Conservation (phyloP, 2,888 invertebrate species). For the Galeopsomyia nigrocyanea region DNA sequence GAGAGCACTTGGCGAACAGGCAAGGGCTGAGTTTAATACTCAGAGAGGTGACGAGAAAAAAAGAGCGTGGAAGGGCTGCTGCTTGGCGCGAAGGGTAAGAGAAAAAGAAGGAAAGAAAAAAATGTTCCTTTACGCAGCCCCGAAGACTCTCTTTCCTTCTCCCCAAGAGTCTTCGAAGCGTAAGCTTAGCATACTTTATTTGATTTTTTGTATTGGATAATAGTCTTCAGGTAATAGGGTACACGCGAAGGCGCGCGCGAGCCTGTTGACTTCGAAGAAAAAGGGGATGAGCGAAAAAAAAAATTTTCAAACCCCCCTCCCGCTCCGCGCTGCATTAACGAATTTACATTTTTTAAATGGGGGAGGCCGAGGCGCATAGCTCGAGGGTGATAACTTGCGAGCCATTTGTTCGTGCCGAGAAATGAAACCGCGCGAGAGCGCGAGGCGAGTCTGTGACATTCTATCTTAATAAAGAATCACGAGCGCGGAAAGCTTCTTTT, state of each 20-base stretch:
- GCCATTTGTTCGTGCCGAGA: conserved; percentile 65
- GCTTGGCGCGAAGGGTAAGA: conserved; percentile 21
- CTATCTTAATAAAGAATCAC: conserved; percentile 66
- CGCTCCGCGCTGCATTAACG: conserved; percentile 64
- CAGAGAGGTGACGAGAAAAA: no score
- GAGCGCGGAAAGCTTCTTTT: conserved; percentile 56
- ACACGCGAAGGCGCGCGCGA: conserved; percentile 45
- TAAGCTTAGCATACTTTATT: conserved; percentile 68
- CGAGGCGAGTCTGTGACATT: conserved; percentile 56
- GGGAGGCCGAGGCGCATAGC: conserved; percentile 54
- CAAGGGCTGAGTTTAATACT: no score
- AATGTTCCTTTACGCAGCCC: conserved; percentile 49
- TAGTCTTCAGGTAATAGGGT: conserved; percentile 68
- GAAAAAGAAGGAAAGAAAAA: conserved; percentile 9
- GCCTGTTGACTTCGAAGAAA: conserved; percentile 16
- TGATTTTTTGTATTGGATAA: conserved; percentile 69
- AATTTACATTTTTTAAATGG: conserved; percentile 70
- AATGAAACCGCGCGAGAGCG: conserved; percentile 59
- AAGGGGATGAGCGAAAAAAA: conserved; percentile 46
- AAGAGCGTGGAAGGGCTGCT: conserved; percentile 2
- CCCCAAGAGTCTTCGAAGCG: conserved; percentile 60
- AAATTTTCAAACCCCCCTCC: conserved; percentile 62
- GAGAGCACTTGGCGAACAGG: no score
- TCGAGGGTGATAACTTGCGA: conserved; percentile 67
- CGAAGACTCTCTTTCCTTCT: conserved; percentile 52